Evolutionary conservation across 2,113 vertebrate species (phyloP).

Genomic region (Spilogale gracilis): DNA sequence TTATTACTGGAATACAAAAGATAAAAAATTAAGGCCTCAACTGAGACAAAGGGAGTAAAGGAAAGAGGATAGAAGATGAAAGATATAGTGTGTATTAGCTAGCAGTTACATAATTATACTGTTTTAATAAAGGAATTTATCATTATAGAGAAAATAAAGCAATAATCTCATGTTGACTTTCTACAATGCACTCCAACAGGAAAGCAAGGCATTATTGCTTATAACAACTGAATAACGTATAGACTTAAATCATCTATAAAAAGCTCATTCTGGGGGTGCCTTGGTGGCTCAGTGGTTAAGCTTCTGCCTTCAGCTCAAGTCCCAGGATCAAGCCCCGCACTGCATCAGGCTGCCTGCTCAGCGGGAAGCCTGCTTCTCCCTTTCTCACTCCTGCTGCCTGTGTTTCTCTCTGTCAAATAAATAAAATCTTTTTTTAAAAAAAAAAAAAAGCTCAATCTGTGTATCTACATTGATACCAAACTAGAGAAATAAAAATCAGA

Average conservation of each 20-base stretch:
- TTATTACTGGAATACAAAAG: neutral
- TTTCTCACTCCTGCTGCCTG: no score
- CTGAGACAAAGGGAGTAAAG: neutral
- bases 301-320: no score
- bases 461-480: neutral
- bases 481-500: conserved; percentile 37
- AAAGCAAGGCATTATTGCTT: conserved; percentile 32
- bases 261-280: neutral
- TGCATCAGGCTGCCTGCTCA: no score
- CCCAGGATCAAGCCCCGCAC: no score
- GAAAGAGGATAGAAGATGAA: conserved; percentile 15
- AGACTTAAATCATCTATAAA: neutral
- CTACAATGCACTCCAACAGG: neutral
- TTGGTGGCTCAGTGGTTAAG: no score
- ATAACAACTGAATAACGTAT: neutral
- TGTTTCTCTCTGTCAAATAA: no score
- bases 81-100: neutral
- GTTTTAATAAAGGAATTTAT: conserved; percentile 28
- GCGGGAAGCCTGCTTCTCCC: no score
- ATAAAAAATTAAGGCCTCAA: neutral
- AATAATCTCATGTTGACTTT: neutral
- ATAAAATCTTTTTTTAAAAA: no score
- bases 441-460: neutral
- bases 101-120: neutral
- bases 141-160: conserved; percentile 21